These are phyloP conservation scores for Parazoanthus atlanticus DNA, from an alignment of 92 coral and sea anemone genomes.

Conservation along the genomic window DNA sequence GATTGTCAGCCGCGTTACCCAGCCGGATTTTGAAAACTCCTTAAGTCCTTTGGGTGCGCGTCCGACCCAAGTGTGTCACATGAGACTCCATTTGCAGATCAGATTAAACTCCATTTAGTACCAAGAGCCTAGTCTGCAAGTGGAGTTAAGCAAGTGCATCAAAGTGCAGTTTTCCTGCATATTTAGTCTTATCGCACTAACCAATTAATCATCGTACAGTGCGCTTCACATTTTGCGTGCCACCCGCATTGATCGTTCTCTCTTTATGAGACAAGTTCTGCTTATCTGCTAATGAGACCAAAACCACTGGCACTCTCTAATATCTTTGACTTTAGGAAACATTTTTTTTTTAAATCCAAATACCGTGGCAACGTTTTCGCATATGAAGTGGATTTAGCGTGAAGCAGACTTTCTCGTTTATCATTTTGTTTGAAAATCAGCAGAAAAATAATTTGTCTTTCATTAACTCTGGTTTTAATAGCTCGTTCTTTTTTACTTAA, in stretches of 20 bases:
- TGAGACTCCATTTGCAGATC: background rate
- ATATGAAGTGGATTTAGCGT: no score
- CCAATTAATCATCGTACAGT: background rate
- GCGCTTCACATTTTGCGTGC: background rate
- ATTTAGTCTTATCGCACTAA: background rate
- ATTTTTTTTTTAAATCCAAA: background rate
- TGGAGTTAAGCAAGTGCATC: background rate
- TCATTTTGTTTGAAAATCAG: no score
- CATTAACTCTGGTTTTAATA: no score
- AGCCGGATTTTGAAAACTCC: background rate
- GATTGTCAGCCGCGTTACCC: background rate
- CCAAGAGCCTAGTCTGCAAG: background rate
- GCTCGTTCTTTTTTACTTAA: no score
- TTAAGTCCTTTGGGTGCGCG: background rate
- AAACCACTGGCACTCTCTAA: background rate
- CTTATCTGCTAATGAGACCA: background rate
- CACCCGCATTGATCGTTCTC: conserved; percentile 31
- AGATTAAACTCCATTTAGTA: background rate
- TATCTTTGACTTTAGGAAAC: background rate
- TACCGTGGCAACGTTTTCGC: background rate
- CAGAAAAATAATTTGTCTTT: no score
- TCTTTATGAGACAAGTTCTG: background rate
- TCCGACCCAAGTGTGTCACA: background rate
- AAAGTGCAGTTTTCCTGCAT: background rate
- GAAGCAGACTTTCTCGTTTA: background rate